Conservation (phyloP, 2,888 invertebrate genomes). For the Caenorhabditis japonica region DNA sequence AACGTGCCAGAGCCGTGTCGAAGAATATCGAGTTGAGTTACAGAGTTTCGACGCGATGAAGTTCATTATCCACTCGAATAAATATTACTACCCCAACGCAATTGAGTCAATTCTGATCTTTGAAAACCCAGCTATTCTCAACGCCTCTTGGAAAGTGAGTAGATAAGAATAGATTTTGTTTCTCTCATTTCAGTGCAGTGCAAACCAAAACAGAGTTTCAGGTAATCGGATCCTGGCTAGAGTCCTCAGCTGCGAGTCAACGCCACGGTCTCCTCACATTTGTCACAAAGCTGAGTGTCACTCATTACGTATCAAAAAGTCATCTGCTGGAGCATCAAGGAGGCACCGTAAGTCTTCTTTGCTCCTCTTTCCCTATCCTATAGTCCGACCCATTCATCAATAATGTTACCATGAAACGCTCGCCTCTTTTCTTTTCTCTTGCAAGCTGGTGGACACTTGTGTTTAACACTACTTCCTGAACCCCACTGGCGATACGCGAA, state of each 20-base stretch:
- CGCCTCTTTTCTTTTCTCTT: slow-evolving; percentile 23
- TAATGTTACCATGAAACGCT: slow-evolving; percentile 42
- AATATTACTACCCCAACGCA: slow-evolving; percentile 71
- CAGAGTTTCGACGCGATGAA: slow-evolving; percentile 73
- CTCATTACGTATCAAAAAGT: slow-evolving; percentile 61
- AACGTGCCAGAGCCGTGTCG: too few relatives aligned
- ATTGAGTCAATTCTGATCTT: slow-evolving; percentile 66
- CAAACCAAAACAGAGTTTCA: slow-evolving; percentile 27
- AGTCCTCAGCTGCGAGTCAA: slow-evolving; percentile 50
- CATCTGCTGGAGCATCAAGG: slow-evolving; percentile 65
- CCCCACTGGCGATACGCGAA: slow-evolving; percentile 50
- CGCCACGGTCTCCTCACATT: slow-evolving; percentile 51
- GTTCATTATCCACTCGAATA: slow-evolving; percentile 71
- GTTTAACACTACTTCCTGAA: slow-evolving; percentile 49
- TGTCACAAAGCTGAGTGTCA: slow-evolving; percentile 57
- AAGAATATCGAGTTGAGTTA: too few relatives aligned
- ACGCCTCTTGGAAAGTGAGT: slow-evolving; percentile 71
- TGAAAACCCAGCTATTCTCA: slow-evolving; percentile 69
- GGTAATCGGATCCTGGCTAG: slow-evolving; percentile 66
- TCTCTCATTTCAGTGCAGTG: slow-evolving; percentile 3
- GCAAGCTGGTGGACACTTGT: slow-evolving; percentile 21
- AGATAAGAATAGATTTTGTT: not conserved
- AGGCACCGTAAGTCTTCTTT: slow-evolving; percentile 64
- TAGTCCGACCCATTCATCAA: slow-evolving; percentile 31
- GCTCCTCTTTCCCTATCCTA: slow-evolving; percentile 15